Evolutionary conservation across 2,888 invertebrate genomes (phyloP), one percentile per base, ranked within the genome.

Genomic region (Pristionchus maxplancki): DNA sequence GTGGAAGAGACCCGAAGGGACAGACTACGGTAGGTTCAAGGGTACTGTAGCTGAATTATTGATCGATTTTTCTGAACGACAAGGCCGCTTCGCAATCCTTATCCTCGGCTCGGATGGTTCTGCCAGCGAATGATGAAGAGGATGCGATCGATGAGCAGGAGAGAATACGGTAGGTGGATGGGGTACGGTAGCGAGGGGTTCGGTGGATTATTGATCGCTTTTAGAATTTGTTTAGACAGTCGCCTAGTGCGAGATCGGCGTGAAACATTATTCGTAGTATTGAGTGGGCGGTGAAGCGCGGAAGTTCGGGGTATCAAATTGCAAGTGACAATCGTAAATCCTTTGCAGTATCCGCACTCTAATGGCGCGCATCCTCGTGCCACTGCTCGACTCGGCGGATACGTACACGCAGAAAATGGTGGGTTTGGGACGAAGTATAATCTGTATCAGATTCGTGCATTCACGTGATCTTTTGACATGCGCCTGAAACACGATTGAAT

Each of bases 361-460:
- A 31, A 50, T 83, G 83, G 50, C 28, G 34, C 17, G 37, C 1
- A 58, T 83, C 31, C n/a, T 53, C 37, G 83, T 83, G 31, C 83
- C 83, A 13, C 53, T 83, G n/a, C 83, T 83, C 53, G 50, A 44
- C 20, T 53, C 50, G 8, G 83, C 83, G 8, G 83, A 83, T 20
- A 50, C 83, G 5, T 53, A 83, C 53, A 50, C 58, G 3, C 83
- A 83, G 58, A 53, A 83, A n/a, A 50, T 34, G 20, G 83, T 83
- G 37, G 31, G 50, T 53, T 44, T 2, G n/a, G n/a, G n/a, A n/a
- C n/a, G n/a, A n/a, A 48, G 48, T 5, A 48, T 48, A 48, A 8
- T 9, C 11, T 48, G 48, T 11, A 48, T 48, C 11, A 48, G 11
- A 11, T 2, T 48, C 48, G 48, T 48, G 4, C 11, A 48, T 15